A percentile compares a stretch with the other conserved stretches of the same genome.
phyloP scores from a whole-genome alignment of 1,140 invertebrate genomes.

The Bombus superbus region DNA sequence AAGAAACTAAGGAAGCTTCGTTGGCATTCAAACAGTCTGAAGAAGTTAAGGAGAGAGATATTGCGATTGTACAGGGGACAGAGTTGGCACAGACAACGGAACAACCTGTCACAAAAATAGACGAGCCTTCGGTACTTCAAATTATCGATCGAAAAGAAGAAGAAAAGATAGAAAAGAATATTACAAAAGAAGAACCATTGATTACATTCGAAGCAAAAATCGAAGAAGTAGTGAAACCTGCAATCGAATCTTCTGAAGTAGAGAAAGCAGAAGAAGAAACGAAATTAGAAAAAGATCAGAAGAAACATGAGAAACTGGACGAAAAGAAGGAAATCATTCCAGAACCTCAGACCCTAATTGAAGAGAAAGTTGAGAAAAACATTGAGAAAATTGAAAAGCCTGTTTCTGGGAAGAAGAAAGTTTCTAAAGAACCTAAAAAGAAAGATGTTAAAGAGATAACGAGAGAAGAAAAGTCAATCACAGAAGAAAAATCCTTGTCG shows the following conservation, averaged over 20 bases:
- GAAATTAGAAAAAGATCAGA: not conserved
- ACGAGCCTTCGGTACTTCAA: not conserved
- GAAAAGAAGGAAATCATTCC: not conserved
- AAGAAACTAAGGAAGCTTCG: not conserved
- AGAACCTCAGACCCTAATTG: not conserved
- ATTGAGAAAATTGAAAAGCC: not conserved
- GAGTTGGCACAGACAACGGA: not conserved
- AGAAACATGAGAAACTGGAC: not conserved
- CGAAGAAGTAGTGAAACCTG: not conserved
- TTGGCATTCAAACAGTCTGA: not conserved
- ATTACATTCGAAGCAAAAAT: not conserved
- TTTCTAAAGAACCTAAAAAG: slow-evolving; percentile 5
- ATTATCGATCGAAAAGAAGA: not conserved
- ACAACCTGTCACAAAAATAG: no score
- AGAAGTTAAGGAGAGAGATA: not conserved
- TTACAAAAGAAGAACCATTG: not conserved
- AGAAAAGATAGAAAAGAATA: slow-evolving; percentile 58
- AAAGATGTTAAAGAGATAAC: not conserved
- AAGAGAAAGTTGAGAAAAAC: not conserved
- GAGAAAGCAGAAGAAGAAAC: not conserved
- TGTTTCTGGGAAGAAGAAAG: slow-evolving; percentile 13
- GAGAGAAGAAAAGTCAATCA: not conserved
- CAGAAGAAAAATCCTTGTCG: not conserved
- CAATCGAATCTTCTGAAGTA: not conserved
- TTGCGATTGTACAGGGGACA: slow-evolving; percentile 20